phyloP scores from a whole-genome alignment of 2,888 invertebrate species.

The Acanthopleura granulata region DNA sequence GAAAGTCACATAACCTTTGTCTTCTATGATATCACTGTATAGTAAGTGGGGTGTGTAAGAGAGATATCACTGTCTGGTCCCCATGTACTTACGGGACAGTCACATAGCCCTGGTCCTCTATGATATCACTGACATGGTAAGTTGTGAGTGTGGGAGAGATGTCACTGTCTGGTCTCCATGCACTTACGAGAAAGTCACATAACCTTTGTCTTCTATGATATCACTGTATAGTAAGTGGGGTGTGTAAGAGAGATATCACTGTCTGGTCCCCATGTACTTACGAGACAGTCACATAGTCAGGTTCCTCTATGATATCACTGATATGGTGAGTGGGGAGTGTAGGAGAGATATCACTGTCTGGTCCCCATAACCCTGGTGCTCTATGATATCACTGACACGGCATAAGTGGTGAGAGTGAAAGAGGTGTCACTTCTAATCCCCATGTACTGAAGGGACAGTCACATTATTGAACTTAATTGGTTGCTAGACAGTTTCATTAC shows the following conservation, averaged over 20 bases:
- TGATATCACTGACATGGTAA: slow-evolving; percentile 47
- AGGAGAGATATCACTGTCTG: slow-evolving; percentile 45
- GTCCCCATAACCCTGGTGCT: slow-evolving; percentile 47
- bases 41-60: slow-evolving; percentile 29
- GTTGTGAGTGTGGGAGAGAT: background rate
- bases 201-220: slow-evolving; percentile 47
- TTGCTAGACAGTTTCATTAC: too few relatives aligned
- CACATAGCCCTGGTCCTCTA: slow-evolving; percentile 45
- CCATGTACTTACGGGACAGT: slow-evolving; percentile 47
- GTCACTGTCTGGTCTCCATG: too few relatives aligned
- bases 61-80: slow-evolving; percentile 45
- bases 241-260: slow-evolving; percentile 41
- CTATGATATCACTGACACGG: slow-evolving; percentile 50
- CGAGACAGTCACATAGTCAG: slow-evolving; percentile 26
- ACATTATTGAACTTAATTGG: too few relatives aligned
- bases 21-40: slow-evolving; percentile 45
- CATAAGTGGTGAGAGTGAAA: too few relatives aligned
- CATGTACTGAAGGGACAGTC: too few relatives aligned
- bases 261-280: slow-evolving; percentile 36
- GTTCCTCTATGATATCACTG: slow-evolving; percentile 48
- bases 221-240: slow-evolving; percentile 28
- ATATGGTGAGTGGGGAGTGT: slow-evolving; percentile 32
- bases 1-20: slow-evolving; percentile 44
- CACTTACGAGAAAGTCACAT: slow-evolving; percentile 44
- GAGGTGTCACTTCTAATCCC: too few relatives aligned